Base-by-base conservation (phyloP, 92 coral and sea anemone genomes). In the Heliopora coerulea region DNA sequence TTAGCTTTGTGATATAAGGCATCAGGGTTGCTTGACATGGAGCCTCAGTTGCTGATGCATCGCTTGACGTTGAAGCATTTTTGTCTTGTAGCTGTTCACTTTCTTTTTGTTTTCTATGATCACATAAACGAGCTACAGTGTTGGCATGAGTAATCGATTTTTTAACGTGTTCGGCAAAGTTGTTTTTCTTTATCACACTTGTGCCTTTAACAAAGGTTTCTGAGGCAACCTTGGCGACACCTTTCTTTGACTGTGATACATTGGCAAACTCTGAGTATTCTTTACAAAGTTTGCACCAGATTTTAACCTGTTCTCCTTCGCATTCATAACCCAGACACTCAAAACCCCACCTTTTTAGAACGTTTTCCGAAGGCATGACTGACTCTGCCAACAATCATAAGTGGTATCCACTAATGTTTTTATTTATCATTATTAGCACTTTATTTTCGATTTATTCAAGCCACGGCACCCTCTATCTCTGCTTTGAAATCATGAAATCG, bases 321-420 rank as follows among this genome's bases (percentile, higher is more conserved):
- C 25, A 44, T 37, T 74, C 65, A 39, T 39, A 59, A 52, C 68
- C 63, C 57, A 58, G 29, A 58, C 67, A 58, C 34, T 20, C 35
- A 28, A 73, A 73, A 15, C 72, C 72, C 72, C 33, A 49, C 33
- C 49, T 64, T 41, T 64, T 64, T 31, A 39, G 52, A n/a, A n/a
- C n/a, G n/a, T n/a, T n/a, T n/a, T n/a, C n/a, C n/a, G n/a, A n/a
- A n/a, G n/a, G n/a, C n/a, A n/a, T n/a, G n/a, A n/a, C n/a, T n/a
- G n/a, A n/a, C n/a, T n/a, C n/a, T n/a, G n/a, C n/a, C n/a, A n/a
- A n/a, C n/a, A n/a, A n/a, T n/a, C n/a, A n/a, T n/a, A n/a, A n/a
- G n/a, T n/a, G n/a, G n/a, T n/a, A n/a, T n/a, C n/a, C n/a, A n/a
- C n/a, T n/a, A n/a, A n/a, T n/a, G n/a, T n/a, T n/a, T n/a, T n/a